Conservation (phyloP, 2,113 vertebrate genomes). For the Emydura subglobosa region DNA sequence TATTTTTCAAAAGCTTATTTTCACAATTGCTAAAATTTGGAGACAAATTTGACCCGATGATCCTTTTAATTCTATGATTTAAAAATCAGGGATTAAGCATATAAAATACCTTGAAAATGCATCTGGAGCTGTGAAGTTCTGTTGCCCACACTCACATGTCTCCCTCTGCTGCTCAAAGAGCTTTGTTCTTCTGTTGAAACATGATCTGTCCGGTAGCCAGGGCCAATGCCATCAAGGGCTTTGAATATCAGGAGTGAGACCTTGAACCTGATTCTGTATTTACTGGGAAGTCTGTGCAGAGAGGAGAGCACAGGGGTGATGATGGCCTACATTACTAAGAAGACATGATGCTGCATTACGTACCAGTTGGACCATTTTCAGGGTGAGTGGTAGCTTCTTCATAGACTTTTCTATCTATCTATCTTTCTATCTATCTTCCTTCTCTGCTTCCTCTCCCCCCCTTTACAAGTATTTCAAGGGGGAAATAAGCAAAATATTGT, state of each 20-base stretch:
- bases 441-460: not conserved
- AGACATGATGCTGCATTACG: not conserved
- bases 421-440: not conserved
- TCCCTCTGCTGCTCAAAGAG: not conserved
- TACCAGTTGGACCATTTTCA: not conserved
- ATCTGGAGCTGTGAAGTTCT: not conserved
- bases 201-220: not conserved
- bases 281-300: not conserved
- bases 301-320: not conserved
- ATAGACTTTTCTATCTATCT: fast-evolving
- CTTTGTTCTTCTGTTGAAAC: not conserved
- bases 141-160: not conserved
- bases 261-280: not conserved
- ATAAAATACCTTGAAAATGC: not conserved
- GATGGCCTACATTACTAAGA: fast-evolving
- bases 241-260: not conserved
- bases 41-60: not conserved
- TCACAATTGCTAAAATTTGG: not conserved
- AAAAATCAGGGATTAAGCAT: not conserved
- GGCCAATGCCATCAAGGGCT: not conserved
- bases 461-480: not conserved
- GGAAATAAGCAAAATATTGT: not conserved
- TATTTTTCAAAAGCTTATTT: not conserved
- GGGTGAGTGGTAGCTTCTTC: fast-evolving
- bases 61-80: not conserved